Conservation (phyloP, 1,140 invertebrate species). For the Macrostomum lignano region DNA sequence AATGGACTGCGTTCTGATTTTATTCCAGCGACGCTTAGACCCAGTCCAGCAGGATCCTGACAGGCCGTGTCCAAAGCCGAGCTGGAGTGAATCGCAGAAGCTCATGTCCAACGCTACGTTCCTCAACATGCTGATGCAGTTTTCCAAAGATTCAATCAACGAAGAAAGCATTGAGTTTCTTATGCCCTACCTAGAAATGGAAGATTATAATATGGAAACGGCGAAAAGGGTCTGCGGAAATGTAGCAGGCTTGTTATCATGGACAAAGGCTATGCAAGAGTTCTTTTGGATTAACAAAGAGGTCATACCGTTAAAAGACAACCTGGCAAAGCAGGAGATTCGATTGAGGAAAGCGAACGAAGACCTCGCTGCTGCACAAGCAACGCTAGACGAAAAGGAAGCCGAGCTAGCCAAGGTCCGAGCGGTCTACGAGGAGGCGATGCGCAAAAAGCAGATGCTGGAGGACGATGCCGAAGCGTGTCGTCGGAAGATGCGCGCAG, state of each 20-base stretch:
- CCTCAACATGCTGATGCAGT: constrained; percentile 58
- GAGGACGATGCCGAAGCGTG: constrained; percentile 62
- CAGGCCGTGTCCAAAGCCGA: constrained; percentile 52
- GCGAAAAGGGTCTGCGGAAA: constrained; percentile 46
- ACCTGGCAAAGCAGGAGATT: constrained; percentile 64
- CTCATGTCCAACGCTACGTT: constrained; percentile 81
- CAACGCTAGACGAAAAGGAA: constrained; percentile 60
- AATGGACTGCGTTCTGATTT: constrained; percentile 73
- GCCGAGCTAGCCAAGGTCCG: constrained; percentile 57
- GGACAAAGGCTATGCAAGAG: constrained; percentile 82
- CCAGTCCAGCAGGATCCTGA: constrained; percentile 45
- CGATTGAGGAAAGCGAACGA: constrained; percentile 59
- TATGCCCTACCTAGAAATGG: constrained; percentile 64
- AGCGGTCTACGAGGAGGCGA: constrained; percentile 63
- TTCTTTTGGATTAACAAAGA: constrained; percentile 75
- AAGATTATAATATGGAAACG: constrained; percentile 19
- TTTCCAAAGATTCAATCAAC: constrained; percentile 78
- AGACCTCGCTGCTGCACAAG: constrained; percentile 54
- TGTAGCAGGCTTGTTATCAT: constrained; percentile 68
- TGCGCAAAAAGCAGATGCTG: constrained; percentile 43
- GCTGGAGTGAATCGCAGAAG: constrained; percentile 72
- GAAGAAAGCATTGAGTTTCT: constrained; percentile 77
- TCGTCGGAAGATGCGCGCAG: constrained; percentile 71
- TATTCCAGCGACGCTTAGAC: constrained; percentile 60
- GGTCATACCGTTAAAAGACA: constrained; percentile 35